Evolutionary conservation across 2,888 invertebrate species (phyloP), one percentile per base, ranked within the genome.

Genomic region (Petrolisthes cinctipes): DNA sequence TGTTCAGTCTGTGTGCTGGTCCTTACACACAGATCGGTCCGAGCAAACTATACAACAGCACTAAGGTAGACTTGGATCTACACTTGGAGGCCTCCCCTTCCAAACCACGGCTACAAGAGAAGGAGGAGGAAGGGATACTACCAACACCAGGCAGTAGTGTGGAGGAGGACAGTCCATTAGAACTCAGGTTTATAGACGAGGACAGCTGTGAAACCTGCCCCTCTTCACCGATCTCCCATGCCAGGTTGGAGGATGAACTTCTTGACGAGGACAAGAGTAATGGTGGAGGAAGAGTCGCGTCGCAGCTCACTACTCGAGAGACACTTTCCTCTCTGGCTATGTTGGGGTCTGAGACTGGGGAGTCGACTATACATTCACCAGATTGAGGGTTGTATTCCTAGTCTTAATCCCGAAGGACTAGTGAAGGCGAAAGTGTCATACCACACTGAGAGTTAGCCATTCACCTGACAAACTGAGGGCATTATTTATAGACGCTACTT

Each of bases 121-220:
- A n/a, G 71, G 20, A 71, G 14, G 17, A 71, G 6, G 71, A 71
- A 6, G 71, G 20, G 4, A 6, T 20, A 17, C 3, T 71, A 20
- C 71, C 71, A n/a, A 71, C 71, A 6, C 71, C 71, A 11, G 71
- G 6, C 17, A 81, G 71, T 17, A 84, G 78, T 66, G 66, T 57
- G n/a, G 84, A 61, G n/a, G 84, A 78, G 53, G 56, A 78, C 78
- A 84, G 79, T 75, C 86, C 81, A 7, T 37, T 86, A 11, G 81
- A 86, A 73, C 79, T 86, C 51, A 81, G 73, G 81, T 86, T 86
- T 81, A 86, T 86, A 9, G 86, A 86, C 14, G 86, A 86, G 53
- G 86, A 86, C 61, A 86, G 86, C 57, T 73, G 73, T n/a, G 86
- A 86, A 57, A 86, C 81, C 14, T 81, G 86, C 75, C 86, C 54